These are phyloP conservation scores for Pseudochaenichthys georgianus DNA, from an alignment of 2,797 vertebrate genomes.

Conservation along the genomic window DNA sequence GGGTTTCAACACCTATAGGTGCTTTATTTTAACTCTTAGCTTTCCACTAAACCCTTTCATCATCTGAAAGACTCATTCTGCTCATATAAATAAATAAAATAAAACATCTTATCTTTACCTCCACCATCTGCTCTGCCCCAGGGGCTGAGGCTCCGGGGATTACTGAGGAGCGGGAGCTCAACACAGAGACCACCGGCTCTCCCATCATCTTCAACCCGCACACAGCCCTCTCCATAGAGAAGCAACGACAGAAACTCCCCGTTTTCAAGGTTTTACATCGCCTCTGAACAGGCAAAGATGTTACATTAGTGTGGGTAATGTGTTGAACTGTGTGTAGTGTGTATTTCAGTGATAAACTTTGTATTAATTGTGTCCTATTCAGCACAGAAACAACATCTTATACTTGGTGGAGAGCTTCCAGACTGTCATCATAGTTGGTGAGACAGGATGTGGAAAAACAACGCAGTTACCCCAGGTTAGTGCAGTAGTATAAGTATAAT, in stretches of 20 bases:
- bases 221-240: conserved; percentile 94
- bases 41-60: conserved; percentile 16
- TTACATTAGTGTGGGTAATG: background rate
- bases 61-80: conserved; percentile 4
- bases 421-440: conserved; percentile 96
- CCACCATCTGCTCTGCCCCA: conserved; percentile 69
- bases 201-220: conserved; percentile 93
- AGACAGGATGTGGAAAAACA: conserved; percentile 98
- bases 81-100: conserved; percentile 19
- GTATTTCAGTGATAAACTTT: background rate
- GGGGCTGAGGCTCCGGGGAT: conserved; percentile 94
- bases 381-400: conserved; percentile 99
- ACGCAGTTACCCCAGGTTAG: conserved; percentile 96
- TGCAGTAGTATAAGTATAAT: background rate
- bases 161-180: conserved; percentile 93
- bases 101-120: conserved; percentile 34
- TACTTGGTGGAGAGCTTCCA: conserved; percentile 96
- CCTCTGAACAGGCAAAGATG: background rate
- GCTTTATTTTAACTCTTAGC: background rate
- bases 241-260: conserved; percentile 96
- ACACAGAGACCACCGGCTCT: conserved; percentile 88
- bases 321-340: background rate
- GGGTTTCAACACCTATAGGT: background rate
- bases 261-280: conserved; percentile 92
- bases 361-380: conserved; percentile 49